Conservation (phyloP, 2,888 invertebrate genomes). For the Megastigmus dorsalis region DNA sequence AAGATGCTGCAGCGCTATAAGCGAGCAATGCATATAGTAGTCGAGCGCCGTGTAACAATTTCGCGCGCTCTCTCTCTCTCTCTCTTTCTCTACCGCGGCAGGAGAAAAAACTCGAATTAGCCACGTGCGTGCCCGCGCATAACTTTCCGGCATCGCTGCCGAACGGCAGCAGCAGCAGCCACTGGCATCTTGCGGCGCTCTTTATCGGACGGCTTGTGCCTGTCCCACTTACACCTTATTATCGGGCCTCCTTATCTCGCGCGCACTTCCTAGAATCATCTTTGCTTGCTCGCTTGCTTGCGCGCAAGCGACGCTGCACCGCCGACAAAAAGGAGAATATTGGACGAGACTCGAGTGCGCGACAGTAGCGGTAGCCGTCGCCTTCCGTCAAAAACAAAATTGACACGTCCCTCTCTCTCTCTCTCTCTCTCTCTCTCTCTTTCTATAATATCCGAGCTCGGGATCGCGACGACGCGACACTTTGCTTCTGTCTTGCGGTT, state of each 20-base stretch:
- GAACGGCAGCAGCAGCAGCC: no score
- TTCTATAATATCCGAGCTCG: no score
- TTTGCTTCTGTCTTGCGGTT: no score
- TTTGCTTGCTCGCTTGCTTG: no score
- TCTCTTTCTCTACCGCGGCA: no score
- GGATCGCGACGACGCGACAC: no score
- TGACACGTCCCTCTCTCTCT: no score
- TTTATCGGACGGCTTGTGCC: slow-evolving; percentile 66
- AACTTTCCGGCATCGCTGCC: no score
- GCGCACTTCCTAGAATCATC: slow-evolving; percentile 37
- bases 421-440: no score
- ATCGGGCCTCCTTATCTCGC: slow-evolving; percentile 63
- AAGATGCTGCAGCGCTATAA: not conserved
- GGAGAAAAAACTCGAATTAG: slow-evolving; percentile 59
- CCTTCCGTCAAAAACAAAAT: slow-evolving; percentile 21
- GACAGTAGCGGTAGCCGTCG: not conserved
- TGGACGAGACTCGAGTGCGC: not conserved
- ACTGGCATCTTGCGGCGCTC: not conserved
- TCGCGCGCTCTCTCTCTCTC: no score
- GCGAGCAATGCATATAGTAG: no score
- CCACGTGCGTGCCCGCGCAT: slow-evolving; percentile 70
- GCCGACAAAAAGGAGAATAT: no score
- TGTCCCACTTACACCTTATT: slow-evolving; percentile 71
- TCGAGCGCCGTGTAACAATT: slow-evolving; percentile 53
- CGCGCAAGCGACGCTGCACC: not conserved